Base-by-base conservation (phyloP, 1,140 invertebrate species). In the Drosophila hydei region DNA sequence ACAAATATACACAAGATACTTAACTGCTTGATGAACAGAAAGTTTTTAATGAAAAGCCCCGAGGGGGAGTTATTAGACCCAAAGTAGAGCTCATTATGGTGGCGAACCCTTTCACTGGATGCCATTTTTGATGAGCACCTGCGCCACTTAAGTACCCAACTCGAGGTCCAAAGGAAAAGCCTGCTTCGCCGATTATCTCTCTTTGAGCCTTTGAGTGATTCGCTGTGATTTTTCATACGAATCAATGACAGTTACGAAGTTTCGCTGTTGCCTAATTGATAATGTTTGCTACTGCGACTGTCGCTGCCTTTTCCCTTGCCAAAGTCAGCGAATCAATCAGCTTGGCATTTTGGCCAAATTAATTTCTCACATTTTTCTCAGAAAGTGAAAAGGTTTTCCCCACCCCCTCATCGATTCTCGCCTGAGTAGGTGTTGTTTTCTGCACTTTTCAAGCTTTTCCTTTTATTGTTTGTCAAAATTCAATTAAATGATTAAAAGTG, bases 401-500 rank as follows among this genome's bases (percentile, higher is more conserved):
- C 1, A 8, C n/a, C 38, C 38, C 7, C 9, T 12, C 11, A 21
- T n/a, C 5, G 43, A 12, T 45, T 21, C 30, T 6, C 0, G 8
- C 3, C 27, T 30, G 8, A 30, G 21, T 64, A 63, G 48, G 52
- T 68, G 70, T 51, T 58, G 23, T 40, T 64, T 23, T 54, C n/a
- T 60, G 43, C 33, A 42, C 58, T 60, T 79, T 61, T 16, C 4
- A 12, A 30, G 16, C 21, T 23, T 43, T 16, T 45, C 23, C 38
- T 19, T 51, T 55, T 19, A 40, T 51, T 64, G 69, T 77, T 59
- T 52, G 45, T 71, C 23, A 60, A 68, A 71, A 83, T 79, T 83
- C 76, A 87, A 87, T 87, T 81, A 87, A 87, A 75, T 73, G 75
- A 71, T 88, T 79, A 75, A 73, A 73, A 70, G 63, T 69, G 51